Evolutionary conservation across 2,888 invertebrate species (phyloP).

Genomic region (Phasia obesa): DNA sequence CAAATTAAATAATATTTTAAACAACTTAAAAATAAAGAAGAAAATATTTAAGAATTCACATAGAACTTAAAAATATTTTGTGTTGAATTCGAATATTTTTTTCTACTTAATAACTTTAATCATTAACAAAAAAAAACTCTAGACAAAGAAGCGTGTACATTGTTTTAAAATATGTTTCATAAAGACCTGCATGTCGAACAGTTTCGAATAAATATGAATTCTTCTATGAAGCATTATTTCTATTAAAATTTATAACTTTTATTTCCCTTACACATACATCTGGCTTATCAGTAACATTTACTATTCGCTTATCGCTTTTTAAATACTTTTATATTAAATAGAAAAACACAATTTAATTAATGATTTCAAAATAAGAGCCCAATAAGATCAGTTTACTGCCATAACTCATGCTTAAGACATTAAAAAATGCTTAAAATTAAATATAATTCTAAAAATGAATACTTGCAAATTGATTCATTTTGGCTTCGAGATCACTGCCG

Average conservation of each 20-base stretch:
- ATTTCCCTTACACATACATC: not conserved
- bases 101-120: no score
- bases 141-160: no score
- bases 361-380: not conserved
- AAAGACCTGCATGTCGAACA: not conserved
- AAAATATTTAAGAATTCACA: no score
- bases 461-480: conserved; percentile 75
- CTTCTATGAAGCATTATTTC: not conserved
- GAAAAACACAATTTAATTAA: not conserved
- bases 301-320: conserved; percentile 30
- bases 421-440: conserved; percentile 74
- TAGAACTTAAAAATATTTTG: no score
- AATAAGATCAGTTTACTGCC: conserved; percentile 19
- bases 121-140: no score
- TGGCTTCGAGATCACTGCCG: conserved; percentile 83
- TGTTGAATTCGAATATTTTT: no score
- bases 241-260: not conserved
- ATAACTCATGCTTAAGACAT: conserved; percentile 38
- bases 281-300: conserved; percentile 29
- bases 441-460: conserved; percentile 71
- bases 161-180: no score
- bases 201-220: not conserved
- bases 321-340: not conserved
- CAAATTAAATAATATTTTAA: no score
- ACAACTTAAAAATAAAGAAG: no score